phyloP scores from a whole-genome alignment of 2,113 vertebrate genomes.

The Ia io region DNA sequence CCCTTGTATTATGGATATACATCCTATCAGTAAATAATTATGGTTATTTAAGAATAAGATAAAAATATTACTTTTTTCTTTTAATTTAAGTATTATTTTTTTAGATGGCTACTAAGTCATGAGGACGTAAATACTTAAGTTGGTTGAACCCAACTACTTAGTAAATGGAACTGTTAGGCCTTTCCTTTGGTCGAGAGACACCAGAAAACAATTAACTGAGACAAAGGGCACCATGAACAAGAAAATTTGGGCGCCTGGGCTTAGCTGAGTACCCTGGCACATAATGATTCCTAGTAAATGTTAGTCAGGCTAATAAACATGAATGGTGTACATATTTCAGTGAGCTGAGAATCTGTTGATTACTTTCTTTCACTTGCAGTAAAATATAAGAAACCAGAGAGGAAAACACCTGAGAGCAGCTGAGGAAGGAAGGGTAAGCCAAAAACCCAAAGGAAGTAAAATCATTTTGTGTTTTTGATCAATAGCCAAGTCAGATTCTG shows the following conservation, averaged over 20 bases:
- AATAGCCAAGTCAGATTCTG: neutral
- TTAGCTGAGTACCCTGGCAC: neutral
- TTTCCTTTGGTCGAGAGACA: neutral
- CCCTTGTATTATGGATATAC: neutral
- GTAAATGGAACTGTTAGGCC: neutral
- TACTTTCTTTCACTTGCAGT: neutral
- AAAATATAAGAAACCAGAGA: constrained; percentile 7
- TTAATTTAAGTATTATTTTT: neutral
- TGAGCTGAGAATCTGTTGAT: neutral
- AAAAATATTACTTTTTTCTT: neutral
- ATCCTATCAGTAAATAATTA: constrained; percentile 9
- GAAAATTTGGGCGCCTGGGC: neutral
- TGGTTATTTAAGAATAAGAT: neutral
- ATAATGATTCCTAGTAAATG: neutral
- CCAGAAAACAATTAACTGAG: neutral
- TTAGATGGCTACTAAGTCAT: neutral
- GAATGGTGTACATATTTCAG: neutral
- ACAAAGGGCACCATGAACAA: neutral
- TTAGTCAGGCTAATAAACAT: neutral
- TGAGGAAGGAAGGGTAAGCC: neutral
- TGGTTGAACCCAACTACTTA: neutral
- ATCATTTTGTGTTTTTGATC: constrained; percentile 21
- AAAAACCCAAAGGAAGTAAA: constrained; percentile 5
- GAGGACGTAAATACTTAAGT: neutral
- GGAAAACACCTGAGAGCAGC: neutral